Percentiles rank a stretch among this genome's conserved stretches.
Conservation (phyloP, 2,797 vertebrate species). For the Dryobates pubescens region DNA sequence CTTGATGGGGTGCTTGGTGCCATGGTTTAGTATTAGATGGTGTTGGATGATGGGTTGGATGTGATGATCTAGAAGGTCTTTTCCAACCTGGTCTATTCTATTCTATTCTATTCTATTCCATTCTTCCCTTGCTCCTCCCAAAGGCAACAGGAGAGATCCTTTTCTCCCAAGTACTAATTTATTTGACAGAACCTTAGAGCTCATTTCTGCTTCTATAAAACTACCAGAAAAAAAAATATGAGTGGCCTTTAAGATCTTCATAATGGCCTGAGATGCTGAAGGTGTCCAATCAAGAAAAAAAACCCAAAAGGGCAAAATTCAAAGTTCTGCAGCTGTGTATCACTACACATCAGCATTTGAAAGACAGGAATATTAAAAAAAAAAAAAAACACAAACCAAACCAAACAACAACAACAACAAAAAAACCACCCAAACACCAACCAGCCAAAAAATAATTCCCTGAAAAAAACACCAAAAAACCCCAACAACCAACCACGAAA, state of each 20-base stretch:
- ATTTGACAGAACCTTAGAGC: background rate
- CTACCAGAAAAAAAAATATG: background rate
- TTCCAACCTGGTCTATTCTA: no score
- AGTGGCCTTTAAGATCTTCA: background rate
- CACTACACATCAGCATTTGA: background rate
- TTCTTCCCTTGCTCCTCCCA: background rate
- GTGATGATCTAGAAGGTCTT: no score
- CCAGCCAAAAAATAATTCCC: background rate
- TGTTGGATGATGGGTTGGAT: no score
- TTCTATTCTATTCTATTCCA: no score
- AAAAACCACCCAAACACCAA: no score
- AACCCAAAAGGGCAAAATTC: background rate
- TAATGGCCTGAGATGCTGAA: background rate
- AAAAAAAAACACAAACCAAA: background rate
- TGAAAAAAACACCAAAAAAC: no score
- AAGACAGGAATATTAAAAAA: background rate
- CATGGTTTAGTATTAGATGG: no score
- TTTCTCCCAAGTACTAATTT: background rate
- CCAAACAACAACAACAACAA: no score
- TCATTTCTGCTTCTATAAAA: background rate
- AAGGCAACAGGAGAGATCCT: background rate
- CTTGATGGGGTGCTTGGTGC: no score
- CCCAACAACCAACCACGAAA: no score
- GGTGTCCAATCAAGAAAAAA: background rate
- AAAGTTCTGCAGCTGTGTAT: background rate